Evolutionary conservation across 92 coral and sea anemone genomes (phyloP).

Genomic region (Blastomussa wellsi): DNA sequence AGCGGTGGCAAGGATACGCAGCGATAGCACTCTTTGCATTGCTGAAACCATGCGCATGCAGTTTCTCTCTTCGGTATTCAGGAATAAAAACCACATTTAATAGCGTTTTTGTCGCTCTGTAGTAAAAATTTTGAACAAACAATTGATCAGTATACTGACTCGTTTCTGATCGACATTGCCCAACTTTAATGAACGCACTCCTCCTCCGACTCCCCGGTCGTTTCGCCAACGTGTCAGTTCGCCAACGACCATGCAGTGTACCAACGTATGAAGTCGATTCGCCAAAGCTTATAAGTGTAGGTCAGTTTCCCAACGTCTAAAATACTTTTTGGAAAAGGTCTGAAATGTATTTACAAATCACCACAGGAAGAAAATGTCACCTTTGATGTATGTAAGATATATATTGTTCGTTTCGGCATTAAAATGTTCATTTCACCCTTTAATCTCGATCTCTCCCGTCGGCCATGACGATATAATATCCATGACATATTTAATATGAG

Average conservation of each 20-base stretch:
- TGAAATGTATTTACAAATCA: slow-evolving; percentile 14
- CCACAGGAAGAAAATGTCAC: slow-evolving; percentile 21
- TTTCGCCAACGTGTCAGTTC: slow-evolving; percentile 20
- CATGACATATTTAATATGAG: slow-evolving; percentile 10
- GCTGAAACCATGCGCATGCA: too few relatives aligned
- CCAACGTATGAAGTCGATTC: too few relatives aligned
- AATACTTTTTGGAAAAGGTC: slow-evolving; percentile 23
- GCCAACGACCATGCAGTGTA: neutral
- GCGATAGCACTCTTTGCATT: slow-evolving; percentile 22
- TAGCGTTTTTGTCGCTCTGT: slow-evolving; percentile 19
- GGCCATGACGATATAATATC: slow-evolving; percentile 15
- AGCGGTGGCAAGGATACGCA: slow-evolving; percentile 19
- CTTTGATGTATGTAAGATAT: slow-evolving; percentile 19
- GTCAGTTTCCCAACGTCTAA: slow-evolving; percentile 10
- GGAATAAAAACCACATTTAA: slow-evolving; percentile 21
- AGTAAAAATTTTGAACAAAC: slow-evolving; percentile 21
- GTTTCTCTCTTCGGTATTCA: slow-evolving; percentile 17
- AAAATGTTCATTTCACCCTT: slow-evolving; percentile 18
- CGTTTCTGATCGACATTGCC: slow-evolving; percentile 27
- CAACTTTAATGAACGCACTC: slow-evolving; percentile 23
- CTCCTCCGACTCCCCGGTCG: slow-evolving; percentile 22
- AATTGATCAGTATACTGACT: slow-evolving; percentile 20
- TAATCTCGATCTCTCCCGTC: slow-evolving; percentile 26
- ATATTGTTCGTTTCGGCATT: slow-evolving; percentile 21
- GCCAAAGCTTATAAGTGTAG: neutral